Evolutionary conservation across 2,113 vertebrate genomes (phyloP), one percentile per base, ranked within the genome.

Genomic region (Barnardius zonarius): DNA sequence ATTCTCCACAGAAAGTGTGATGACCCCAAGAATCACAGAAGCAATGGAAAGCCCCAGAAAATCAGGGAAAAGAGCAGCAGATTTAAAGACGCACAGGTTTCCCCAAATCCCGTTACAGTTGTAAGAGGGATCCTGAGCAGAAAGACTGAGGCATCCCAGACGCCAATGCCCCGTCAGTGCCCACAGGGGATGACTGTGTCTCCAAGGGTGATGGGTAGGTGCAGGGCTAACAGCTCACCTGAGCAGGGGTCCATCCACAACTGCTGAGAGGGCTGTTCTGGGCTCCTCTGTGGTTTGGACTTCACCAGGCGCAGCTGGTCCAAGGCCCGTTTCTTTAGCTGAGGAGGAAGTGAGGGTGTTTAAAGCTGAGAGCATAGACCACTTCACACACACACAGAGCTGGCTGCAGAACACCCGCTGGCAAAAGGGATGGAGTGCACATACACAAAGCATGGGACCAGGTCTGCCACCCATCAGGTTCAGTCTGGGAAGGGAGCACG

Each of bases 301-400:
- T 97, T 98, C 63, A 97, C 96, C 90, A 98, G 79, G 43, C 96
- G 97, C 44, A 98, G 97, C 1, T 98, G 98, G 61, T 97, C 96
- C 70, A 98, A 86, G 49, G 98, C 97, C 3, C 98, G 90, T 96
- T 98, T 98, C 97, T 98, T 98, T 63, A 98, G 96, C 98, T 98
- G 91, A 64, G 52, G 30, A 63, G 63, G 46, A 94, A 72, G 48
- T 5, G 25, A 88, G 30, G 16, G 30, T 24, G 49, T 1, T 1
- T 64, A 61, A 79, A 48, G 30, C 61, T 48, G 22, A 93, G 16
- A 86, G 13, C 35, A 61, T 1, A 64, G 30, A 35, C 25, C 30
- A 52, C 59, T 70, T 20, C 64, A 17, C 54, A 22, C 24, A 24
- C 8, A 74, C 10, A 31, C 11, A 55, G 11, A 86, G 62, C 51